These are phyloP conservation scores for Oophaga pumilio DNA, from an alignment of 2,113 vertebrate species.

Conservation along the genomic window DNA sequence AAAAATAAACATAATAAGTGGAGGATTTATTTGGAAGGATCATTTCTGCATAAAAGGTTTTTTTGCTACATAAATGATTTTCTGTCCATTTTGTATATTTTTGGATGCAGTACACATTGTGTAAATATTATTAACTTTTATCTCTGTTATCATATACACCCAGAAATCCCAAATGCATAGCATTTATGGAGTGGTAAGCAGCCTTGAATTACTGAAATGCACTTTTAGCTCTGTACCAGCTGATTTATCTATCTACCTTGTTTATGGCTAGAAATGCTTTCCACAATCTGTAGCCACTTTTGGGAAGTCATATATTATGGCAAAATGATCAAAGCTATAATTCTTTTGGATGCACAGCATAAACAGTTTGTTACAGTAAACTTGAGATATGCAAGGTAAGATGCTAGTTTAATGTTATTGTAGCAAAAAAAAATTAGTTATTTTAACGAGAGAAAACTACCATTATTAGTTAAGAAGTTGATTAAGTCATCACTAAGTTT, in stretches of 20 bases:
- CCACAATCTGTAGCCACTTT: conserved; percentile 49
- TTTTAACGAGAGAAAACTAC: neutral
- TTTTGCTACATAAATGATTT: neutral
- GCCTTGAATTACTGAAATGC: conserved; percentile 47
- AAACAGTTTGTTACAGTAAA: conserved; percentile 32
- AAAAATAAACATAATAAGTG: neutral
- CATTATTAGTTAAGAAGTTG: neutral
- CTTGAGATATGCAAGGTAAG: neutral
- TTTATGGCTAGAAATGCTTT: conserved; percentile 47
- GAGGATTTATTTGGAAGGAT: conserved; percentile 1
- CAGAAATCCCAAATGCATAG: conserved; percentile 31
- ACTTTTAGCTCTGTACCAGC: conserved; percentile 35
- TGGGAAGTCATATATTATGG: conserved; percentile 48
- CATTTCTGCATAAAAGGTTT: neutral
- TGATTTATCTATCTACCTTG: conserved; percentile 51
- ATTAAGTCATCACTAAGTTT: neutral
- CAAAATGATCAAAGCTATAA: conserved; percentile 41
- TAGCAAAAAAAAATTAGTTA: neutral
- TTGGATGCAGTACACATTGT: neutral
- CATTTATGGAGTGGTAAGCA: conserved; percentile 27
- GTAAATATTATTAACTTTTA: conserved; percentile 43
- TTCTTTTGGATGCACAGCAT: conserved; percentile 39
- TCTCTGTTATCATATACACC: conserved; percentile 31
- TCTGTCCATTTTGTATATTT: conserved; percentile 5
- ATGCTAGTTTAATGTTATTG: neutral